phyloP scores from a whole-genome alignment of 2,797 vertebrate genomes.

The Crypturellus tataupa region DNA sequence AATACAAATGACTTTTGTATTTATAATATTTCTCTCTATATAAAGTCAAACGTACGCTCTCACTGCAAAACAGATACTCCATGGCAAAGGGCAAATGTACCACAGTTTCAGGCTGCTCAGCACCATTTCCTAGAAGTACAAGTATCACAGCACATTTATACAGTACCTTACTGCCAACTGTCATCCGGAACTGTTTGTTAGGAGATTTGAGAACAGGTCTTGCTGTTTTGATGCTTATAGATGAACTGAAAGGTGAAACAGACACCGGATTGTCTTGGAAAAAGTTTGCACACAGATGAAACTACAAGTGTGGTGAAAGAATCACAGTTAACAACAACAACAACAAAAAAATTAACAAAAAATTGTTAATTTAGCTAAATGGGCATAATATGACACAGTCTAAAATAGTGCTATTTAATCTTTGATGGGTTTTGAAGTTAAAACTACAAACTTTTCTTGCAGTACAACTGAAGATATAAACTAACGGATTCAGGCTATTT shows the following conservation, averaged over 20 bases:
- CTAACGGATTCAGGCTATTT: neutral
- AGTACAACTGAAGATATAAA: neutral
- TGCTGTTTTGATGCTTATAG: constrained; percentile 89
- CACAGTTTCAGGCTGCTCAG: neutral
- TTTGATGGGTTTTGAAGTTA: neutral
- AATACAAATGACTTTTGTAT: neutral
- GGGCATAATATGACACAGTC: neutral
- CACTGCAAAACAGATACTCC: neutral
- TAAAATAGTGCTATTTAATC: neutral
- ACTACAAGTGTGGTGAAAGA: constrained; percentile 82
- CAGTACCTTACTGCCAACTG: constrained; percentile 94
- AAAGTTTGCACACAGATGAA: constrained; percentile 89
- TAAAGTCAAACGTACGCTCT: neutral
- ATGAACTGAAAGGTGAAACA: constrained; percentile 70
- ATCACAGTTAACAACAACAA: neutral
- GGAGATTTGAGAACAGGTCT: constrained; percentile 87
- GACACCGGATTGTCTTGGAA: constrained; percentile 87
- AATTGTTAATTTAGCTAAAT: neutral
- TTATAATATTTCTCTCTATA: neutral
- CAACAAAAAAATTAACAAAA: neutral
- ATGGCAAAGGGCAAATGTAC: rapidly evolving
- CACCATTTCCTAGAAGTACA: rapidly evolving
- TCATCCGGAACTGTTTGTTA: constrained; percentile 92
- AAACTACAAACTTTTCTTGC: neutral
- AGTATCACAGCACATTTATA: rapidly evolving